Conservation (phyloP, 2,888 invertebrate species). For the Doris montereyensis region DNA sequence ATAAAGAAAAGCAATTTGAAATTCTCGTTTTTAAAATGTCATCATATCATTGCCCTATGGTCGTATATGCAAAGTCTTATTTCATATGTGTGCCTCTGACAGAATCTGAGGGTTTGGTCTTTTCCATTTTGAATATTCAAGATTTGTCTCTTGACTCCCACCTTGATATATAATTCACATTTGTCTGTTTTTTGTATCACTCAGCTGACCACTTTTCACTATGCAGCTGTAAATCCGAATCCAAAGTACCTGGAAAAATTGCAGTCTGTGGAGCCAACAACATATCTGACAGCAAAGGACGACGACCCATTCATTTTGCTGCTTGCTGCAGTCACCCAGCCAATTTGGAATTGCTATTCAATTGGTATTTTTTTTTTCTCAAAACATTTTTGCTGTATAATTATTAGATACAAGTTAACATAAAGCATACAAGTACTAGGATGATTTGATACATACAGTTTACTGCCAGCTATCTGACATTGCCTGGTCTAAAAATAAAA, state of each 20-base stretch:
- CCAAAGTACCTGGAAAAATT: slow-evolving; percentile 69
- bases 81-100: too few species aligned
- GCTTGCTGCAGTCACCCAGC: slow-evolving; percentile 73
- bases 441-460: too few species aligned
- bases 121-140: too few species aligned
- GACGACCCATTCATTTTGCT: slow-evolving; percentile 75
- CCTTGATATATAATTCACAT: too few species aligned
- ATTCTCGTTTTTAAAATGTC: too few species aligned
- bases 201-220: slow-evolving; percentile 74
- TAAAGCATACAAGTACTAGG: neutral
- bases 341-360: slow-evolving; percentile 70
- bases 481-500: too few species aligned
- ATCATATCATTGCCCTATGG: too few species aligned
- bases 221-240: slow-evolving; percentile 75
- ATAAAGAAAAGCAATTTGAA: too few species aligned
- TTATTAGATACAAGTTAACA: neutral
- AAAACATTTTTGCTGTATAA: neutral
- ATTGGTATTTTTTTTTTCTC: slow-evolving; percentile 43
- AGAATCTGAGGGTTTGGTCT: too few species aligned
- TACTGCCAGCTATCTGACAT: too few species aligned
- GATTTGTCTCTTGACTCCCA: too few species aligned
- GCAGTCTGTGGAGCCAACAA: slow-evolving; percentile 70
- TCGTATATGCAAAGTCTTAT: too few species aligned
- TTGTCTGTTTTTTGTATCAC: neutral
- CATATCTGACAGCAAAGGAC: slow-evolving; percentile 70